These are phyloP conservation scores for Leptinotarsa texana DNA, from an alignment of 1,140 invertebrate genomes.

Conservation along the genomic window DNA sequence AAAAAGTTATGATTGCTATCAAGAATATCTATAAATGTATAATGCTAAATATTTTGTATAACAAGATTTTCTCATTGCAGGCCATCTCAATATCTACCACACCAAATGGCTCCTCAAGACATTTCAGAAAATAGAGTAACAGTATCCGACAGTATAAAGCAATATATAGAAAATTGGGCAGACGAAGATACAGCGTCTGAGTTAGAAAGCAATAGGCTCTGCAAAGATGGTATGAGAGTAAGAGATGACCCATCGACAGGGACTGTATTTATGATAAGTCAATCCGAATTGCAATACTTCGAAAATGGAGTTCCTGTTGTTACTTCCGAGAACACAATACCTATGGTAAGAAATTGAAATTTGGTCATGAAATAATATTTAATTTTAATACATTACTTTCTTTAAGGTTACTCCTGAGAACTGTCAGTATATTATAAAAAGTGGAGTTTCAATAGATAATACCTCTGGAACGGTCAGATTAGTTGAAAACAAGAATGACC, in stretches of 20 bases:
- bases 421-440: slow-evolving; percentile 43
- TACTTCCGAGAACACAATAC: slow-evolving; percentile 41
- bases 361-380: not conserved
- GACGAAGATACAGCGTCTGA: slow-evolving; percentile 43
- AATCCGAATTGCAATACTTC: slow-evolving; percentile 43
- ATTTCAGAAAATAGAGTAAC: slow-evolving; percentile 34
- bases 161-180: slow-evolving; percentile 51
- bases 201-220: slow-evolving; percentile 26
- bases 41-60: not conserved
- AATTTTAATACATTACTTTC: not conserved
- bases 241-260: slow-evolving; percentile 39
- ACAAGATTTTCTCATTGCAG: slow-evolving; percentile 8
- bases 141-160: slow-evolving; percentile 42
- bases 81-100: slow-evolving; percentile 29
- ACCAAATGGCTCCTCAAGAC: slow-evolving; percentile 35
- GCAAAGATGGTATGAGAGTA: slow-evolving; percentile 37
- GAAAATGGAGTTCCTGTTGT: slow-evolving; percentile 41
- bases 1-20: not conserved
- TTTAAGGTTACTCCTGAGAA: slow-evolving; percentile 35
- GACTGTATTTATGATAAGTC: slow-evolving; percentile 44
- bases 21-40: not conserved
- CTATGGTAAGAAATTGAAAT: slow-evolving; percentile 15
- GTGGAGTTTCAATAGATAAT: slow-evolving; percentile 34
- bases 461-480: slow-evolving; percentile 36
- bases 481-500: slow-evolving; percentile 29